A percentile compares a stretch with the other conserved stretches of the same genome.
Evolutionary conservation across 1,140 invertebrate species (phyloP).

Genomic region (Drosophila lowei): DNA sequence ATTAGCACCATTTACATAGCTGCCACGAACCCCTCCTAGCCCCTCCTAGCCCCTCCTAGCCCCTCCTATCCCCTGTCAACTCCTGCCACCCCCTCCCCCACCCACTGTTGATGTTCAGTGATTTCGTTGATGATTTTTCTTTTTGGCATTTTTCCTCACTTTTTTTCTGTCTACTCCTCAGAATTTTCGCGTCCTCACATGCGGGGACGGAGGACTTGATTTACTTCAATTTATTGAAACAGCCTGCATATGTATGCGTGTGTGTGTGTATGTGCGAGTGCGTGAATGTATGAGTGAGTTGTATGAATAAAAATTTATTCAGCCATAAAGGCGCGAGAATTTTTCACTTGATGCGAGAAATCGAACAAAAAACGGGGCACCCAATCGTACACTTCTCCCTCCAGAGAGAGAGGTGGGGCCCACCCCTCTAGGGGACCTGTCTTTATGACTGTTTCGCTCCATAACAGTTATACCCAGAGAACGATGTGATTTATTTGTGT

Average conservation of each 20-base stretch:
- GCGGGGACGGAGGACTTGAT: conserved; percentile 27
- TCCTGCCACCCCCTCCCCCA: neutral
- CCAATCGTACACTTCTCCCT: neutral
- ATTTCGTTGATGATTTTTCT: conserved; percentile 68
- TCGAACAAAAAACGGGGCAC: no score
- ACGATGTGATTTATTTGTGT: conserved; percentile 72
- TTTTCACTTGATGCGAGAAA: conserved; percentile 26
- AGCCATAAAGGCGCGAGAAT: conserved; percentile 70
- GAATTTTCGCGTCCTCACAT: conserved; percentile 17
- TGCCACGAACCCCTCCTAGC: neutral
- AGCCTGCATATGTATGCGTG: conserved; percentile 16
- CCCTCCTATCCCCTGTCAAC: neutral
- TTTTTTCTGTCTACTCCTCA: conserved; percentile 37
- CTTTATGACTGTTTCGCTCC: conserved; percentile 56
- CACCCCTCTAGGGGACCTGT: conserved; percentile 43
- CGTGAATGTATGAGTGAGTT: conserved; percentile 13
- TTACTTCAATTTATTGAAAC: conserved; percentile 55
- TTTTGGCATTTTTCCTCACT: conserved; percentile 30
- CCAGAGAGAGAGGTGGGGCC: neutral
- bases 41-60: neutral
- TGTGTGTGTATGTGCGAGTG: conserved; percentile 24
- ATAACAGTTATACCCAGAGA: conserved; percentile 48
- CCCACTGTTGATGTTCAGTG: conserved; percentile 41
- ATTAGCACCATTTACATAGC: conserved; percentile 63
- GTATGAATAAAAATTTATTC: conserved; percentile 68